Base-by-base conservation (phyloP, 37 sponge, comb jelly and placozoan genomes). In the Chondrilla cf. caribensis region DNA sequence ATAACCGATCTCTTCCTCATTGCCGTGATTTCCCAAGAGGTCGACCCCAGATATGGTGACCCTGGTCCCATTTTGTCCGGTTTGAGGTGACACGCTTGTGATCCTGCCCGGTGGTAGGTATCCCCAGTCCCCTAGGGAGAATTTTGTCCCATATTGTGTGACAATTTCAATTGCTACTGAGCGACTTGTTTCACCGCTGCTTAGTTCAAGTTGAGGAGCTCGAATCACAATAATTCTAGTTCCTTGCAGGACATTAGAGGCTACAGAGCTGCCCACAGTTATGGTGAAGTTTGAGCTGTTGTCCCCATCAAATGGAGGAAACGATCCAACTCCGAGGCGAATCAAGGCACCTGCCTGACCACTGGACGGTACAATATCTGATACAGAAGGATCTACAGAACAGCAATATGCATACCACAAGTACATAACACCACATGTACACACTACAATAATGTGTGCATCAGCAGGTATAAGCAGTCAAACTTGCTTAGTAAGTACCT, bases 61-160 rank as follows among this genome's bases (percentile, higher is more conserved):
- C 9, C 37, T 62, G 0, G 94, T 93, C 0, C 94, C 88, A 42
- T 25, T 38, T 39, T 90, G 90, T 39, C 94, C 94, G 66, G 4
- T 0, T 0, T 28, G 0, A 15, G 94, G 94, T 19, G 43, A 19
- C 14, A 90, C 54, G 0, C 47, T 58, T 4, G 58, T 41, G 31
- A 87, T 87, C 0, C 36, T 80, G 0, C 83, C 83, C 3, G 80
- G 88, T 38, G 58, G 58, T 18, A 87, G 68, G 22, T 70, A 57
- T 5, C 55, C 72, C 65, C 83, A 93, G 4, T 8, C 75, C 31
- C 60, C 37, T 15, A 85, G 26, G n/a, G 25, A 11, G 29, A 54
- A 84, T 31, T 36, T 18, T 0, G 78, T 66, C 18, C 84, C 77
- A 66, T 86, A 89, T 18, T 66, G 64, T 9, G 93, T 85, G 3